Conservation (phyloP, 2,797 vertebrate genomes). For the Alauda arvensis region DNA sequence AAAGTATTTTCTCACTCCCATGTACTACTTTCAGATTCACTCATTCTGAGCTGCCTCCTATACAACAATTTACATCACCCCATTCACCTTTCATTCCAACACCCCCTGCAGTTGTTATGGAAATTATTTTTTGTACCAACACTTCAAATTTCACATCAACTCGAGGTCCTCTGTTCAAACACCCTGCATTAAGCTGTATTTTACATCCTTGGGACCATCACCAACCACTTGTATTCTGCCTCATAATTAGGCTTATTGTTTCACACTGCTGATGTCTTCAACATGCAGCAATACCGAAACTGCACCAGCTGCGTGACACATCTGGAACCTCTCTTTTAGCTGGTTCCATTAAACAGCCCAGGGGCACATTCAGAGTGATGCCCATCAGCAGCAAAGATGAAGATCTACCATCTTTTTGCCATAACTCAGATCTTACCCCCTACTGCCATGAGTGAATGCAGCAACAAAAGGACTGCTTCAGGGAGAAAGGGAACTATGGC, state of each 20-base stretch:
- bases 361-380: neutral
- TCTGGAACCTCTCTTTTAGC: slow-evolving; percentile 14
- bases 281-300: neutral
- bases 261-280: neutral
- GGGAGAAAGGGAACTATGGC: neutral
- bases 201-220: neutral
- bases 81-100: neutral
- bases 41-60: neutral
- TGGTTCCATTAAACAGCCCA: neutral
- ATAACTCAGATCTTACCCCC: neutral
- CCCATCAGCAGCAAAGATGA: neutral
- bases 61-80: neutral
- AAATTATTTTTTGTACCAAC: neutral
- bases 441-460: neutral
- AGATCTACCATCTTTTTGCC: neutral
- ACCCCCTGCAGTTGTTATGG: accelerated
- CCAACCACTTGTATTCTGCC: neutral
- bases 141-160: neutral
- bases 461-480: neutral
- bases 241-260: slow-evolving; percentile 7
- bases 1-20: neutral
- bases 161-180: neutral
- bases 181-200: neutral
- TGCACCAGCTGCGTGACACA: neutral
- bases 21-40: neutral